These are phyloP conservation scores for Pituophis catenifer DNA, from an alignment of 2,113 vertebrate species.

Conservation along the genomic window DNA sequence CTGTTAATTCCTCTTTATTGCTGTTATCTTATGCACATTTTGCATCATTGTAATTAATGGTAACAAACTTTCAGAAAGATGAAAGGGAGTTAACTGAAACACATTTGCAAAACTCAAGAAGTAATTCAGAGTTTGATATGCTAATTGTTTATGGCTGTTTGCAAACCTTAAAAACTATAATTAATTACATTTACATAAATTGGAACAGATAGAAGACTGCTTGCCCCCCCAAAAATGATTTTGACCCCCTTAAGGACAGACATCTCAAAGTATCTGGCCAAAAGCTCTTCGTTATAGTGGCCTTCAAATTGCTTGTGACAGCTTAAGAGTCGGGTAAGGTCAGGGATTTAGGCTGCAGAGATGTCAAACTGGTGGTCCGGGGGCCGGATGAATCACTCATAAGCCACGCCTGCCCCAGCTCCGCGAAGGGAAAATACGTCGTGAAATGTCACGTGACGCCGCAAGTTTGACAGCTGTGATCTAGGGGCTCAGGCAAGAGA, in stretches of 20 bases:
- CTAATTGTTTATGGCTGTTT: slow-evolving; percentile 47
- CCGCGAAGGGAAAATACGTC: no score
- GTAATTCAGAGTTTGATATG: slow-evolving; percentile 40
- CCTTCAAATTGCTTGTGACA: background rate
- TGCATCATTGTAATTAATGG: slow-evolving; percentile 54
- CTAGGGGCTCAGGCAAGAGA: background rate
- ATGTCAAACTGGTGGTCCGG: no score
- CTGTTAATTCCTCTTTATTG: slow-evolving; percentile 58
- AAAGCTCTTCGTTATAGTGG: background rate
- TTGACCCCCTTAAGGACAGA: background rate
- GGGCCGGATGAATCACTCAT: no score
- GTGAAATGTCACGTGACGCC: no score
- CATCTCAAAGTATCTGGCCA: slow-evolving; percentile 25
- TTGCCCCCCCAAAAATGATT: background rate
- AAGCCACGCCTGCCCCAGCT: no score
- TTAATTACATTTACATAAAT: slow-evolving; percentile 32
- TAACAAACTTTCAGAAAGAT: slow-evolving; percentile 50
- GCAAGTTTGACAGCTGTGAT: background rate
- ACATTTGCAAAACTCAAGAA: slow-evolving; percentile 51
- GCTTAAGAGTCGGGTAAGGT: background rate
- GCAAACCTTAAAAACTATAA: slow-evolving; percentile 47
- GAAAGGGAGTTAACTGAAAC: slow-evolving; percentile 48
- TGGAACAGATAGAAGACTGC: slow-evolving; percentile 11
- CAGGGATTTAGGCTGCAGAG: background rate
- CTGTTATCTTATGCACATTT: slow-evolving; percentile 50